Evolutionary conservation across 1,140 invertebrate species (phyloP), one percentile per base, ranked within the genome.

Genomic region (Brachionus angularis): DNA sequence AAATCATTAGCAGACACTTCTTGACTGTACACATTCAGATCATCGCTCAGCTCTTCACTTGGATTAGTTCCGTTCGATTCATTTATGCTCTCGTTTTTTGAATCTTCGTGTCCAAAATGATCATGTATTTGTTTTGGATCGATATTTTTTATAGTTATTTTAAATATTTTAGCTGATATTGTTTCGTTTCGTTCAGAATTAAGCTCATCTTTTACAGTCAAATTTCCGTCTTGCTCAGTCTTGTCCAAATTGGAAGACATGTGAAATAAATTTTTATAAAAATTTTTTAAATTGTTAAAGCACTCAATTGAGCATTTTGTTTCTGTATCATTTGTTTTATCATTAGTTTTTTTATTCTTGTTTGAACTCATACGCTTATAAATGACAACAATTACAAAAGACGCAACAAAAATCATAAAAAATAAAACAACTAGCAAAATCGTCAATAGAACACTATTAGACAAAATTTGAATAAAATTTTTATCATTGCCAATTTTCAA

Each of bases 141-240:
- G 25, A 18, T 42, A 25, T 2, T 2, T 14, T 39, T 36, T 36
- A 18, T 34, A 18, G 16, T 16, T 39, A 58, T 58, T 23, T 34
- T 21, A 58, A 58, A 58, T 39, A 39, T 58, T 1, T 58, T 34
- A 58, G 39, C 53, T 39, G 53, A 23, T 12, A 58, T 36, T 23
- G 5, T 31, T 23, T 58, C 53, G 4, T 18, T 23, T 3, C 18
- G 10, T 1, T 23, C 53, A 58, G 18, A 39, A 14, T 23, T 55
- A 33, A 55, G 31, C 34, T 55, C 52, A 55, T 55, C 52, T 36
- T 55, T 55, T 27, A 55, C 52, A n/a, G n/a, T n/a, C n/a, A n/a
- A n/a, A n/a, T n/a, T n/a, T n/a, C n/a, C n/a, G n/a, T n/a, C n/a
- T n/a, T n/a, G n/a, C n/a, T n/a, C n/a, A n/a, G n/a, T n/a, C n/a